A percentile compares a stretch with the other conserved stretches of the same genome.
Evolutionary conservation across 2,888 invertebrate species (phyloP).

Genomic region (Sympetrum striolatum): DNA sequence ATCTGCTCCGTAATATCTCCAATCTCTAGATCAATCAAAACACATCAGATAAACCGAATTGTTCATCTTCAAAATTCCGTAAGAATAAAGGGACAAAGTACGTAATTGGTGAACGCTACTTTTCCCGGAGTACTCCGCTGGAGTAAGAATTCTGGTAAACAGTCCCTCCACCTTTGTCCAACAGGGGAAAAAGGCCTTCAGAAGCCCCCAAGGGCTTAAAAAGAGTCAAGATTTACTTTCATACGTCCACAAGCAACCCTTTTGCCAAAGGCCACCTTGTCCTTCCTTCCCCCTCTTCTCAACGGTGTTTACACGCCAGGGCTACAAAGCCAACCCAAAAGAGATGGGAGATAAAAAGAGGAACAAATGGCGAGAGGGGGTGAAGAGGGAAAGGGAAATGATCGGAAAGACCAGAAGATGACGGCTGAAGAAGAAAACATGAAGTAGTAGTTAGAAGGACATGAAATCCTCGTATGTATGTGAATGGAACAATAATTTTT

Average conservation of each 20-base stretch:
- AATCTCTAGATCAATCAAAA: no score
- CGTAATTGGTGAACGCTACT: no score
- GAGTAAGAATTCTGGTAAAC: not conserved
- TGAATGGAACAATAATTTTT: no score
- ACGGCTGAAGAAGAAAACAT: not conserved
- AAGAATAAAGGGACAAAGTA: no score
- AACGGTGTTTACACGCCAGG: not conserved
- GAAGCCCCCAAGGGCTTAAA: not conserved
- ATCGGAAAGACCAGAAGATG: not conserved
- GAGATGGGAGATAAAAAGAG: not conserved
- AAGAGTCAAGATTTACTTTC: not conserved
- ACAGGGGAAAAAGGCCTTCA: not conserved
- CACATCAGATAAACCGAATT: no score
- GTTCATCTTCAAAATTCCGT: no score
- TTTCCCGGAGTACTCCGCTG: not conserved
- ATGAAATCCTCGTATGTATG: no score
- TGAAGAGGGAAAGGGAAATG: not conserved
- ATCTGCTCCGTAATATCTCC: no score
- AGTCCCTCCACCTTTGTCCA: not conserved
- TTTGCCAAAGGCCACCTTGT: not conserved
- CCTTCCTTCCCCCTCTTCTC: not conserved
- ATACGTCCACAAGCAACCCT: not conserved
- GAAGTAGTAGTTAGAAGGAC: not conserved
- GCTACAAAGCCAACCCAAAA: not conserved
- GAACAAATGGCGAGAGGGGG: not conserved